A percentile compares a stretch with the other conserved stretches of the same genome.
Conservation (phyloP, 2,113 vertebrate species). For the Poeciliopsis turrubarensis region DNA sequence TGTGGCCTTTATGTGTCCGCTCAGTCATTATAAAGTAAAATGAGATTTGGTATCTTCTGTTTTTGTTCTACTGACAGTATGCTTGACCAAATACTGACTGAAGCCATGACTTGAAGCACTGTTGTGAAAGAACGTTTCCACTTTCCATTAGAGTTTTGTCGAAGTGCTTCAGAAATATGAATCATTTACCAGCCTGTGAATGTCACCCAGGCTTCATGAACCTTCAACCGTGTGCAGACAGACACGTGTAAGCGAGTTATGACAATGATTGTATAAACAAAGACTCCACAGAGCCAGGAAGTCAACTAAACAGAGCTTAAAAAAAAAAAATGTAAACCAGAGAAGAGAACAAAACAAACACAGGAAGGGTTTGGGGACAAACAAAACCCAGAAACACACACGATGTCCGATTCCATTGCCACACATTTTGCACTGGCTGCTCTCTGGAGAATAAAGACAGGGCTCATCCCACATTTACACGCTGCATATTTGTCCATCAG, state of each 20-base stretch:
- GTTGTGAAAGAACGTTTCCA: background rate
- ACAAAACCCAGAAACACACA: background rate
- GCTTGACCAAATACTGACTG: slow-evolving; percentile 14
- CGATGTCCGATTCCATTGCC: background rate
- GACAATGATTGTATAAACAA: background rate
- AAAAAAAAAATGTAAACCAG: background rate
- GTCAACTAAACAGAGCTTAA: background rate
- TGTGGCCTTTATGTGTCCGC: background rate
- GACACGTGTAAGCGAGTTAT: background rate
- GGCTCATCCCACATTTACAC: background rate
- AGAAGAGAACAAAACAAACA: background rate
- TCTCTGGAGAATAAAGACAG: no score
- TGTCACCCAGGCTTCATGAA: no score
- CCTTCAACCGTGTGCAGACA: background rate
- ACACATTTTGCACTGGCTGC: background rate
- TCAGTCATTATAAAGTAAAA: slow-evolving; percentile 29
- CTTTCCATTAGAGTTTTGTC: background rate
- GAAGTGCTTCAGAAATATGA: background rate
- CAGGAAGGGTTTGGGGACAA: background rate
- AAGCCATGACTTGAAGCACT: background rate
- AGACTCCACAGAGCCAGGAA: background rate
- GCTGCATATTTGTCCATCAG: slow-evolving; percentile 11
- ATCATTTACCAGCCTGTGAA: background rate
- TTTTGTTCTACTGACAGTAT: slow-evolving; percentile 5
- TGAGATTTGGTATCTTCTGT: background rate